Conservation (phyloP, 2,797 vertebrate genomes). For the Limosa lapponica region DNA sequence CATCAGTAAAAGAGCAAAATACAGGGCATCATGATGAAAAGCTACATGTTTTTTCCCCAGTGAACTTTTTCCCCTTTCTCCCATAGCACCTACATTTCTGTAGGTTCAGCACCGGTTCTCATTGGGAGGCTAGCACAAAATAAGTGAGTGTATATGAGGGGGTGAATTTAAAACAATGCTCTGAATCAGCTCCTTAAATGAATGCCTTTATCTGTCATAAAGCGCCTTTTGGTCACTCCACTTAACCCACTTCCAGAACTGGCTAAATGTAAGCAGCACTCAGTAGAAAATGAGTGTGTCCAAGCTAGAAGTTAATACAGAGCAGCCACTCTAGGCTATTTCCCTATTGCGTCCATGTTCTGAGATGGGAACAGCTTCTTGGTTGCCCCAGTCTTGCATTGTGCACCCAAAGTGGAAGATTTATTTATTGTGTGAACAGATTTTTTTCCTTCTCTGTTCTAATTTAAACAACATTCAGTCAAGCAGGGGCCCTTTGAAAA, state of each 20-base stretch:
- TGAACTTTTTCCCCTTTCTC: not conserved
- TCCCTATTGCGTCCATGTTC: not conserved
- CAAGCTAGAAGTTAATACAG: not conserved
- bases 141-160: not conserved
- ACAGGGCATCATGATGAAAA: not conserved
- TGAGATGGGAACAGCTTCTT: not conserved
- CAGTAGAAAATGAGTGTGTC: not conserved
- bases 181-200: not conserved
- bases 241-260: not conserved
- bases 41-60: not conserved
- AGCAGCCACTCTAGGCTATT: not conserved
- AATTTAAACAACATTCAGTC: not conserved
- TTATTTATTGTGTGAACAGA: not conserved
- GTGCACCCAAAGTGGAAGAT: not conserved
- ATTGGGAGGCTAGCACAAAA: not conserved
- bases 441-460: not conserved
- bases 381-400: not conserved
- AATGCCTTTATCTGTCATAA: not conserved
- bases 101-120: not conserved
- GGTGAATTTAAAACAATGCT: not conserved
- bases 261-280: not conserved
- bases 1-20: not conserved
- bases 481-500: not conserved
- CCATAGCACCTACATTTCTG: not conserved
- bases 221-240: not conserved